phyloP scores from a whole-genome alignment of 2,888 invertebrate genomes.

The Drosophila antonietae region DNA sequence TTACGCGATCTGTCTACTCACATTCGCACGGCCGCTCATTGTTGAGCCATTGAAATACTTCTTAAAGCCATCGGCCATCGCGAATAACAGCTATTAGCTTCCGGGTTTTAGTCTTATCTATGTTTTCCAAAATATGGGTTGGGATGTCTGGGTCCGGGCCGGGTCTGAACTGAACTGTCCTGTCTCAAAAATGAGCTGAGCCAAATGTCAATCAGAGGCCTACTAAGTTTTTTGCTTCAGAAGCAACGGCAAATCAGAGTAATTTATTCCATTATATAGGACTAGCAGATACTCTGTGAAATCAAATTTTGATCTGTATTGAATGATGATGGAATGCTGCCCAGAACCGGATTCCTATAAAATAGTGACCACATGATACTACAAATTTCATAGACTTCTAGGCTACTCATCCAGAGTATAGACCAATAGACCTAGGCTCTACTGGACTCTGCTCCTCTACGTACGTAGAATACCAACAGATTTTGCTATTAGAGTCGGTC shows the following conservation, averaged over 20 bases:
- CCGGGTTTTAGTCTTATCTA: slow-evolving; percentile 12
- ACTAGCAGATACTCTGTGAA: background rate
- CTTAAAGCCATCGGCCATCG: slow-evolving; percentile 60
- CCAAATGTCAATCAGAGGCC: background rate
- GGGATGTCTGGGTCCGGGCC: slow-evolving; percentile 11
- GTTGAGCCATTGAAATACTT: slow-evolving; percentile 57
- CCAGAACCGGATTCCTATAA: background rate
- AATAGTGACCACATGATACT: background rate
- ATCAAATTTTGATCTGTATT: background rate
- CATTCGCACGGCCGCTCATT: slow-evolving; percentile 51
- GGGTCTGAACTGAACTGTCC: slow-evolving; percentile 1
- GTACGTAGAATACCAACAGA: too few species aligned
- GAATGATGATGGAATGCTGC: background rate
- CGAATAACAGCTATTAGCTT: slow-evolving; percentile 11
- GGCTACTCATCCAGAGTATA: background rate
- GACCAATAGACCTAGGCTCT: background rate
- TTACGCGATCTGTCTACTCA: slow-evolving; percentile 23
- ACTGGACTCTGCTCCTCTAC: too few species aligned
- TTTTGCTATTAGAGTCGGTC: background rate
- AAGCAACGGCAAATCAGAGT: background rate
- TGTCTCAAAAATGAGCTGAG: background rate
- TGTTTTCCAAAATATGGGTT: background rate
- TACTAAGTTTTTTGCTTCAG: slow-evolving; percentile 2
- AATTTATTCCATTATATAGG: background rate
- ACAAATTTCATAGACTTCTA: background rate